A percentile compares a stretch with the other conserved stretches of the same genome.
Conservation (phyloP, 1,140 invertebrate species). For the Caligus rogercresseyi region DNA sequence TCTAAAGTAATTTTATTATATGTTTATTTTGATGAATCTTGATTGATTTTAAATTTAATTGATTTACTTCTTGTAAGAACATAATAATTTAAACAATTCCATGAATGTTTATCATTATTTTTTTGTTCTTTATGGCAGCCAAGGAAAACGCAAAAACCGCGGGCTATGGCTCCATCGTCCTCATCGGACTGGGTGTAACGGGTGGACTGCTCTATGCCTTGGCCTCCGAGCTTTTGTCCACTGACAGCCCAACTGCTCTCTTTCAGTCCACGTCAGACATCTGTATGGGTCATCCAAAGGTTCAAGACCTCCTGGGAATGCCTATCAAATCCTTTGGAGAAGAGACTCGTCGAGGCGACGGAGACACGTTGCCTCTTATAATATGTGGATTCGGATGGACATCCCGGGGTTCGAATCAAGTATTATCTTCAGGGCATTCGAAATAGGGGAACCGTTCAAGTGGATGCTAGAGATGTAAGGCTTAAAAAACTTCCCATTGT, state of each 20-base stretch:
- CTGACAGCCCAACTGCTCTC: constrained; percentile 60
- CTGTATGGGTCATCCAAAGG: constrained; percentile 45
- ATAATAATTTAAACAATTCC: too few species aligned
- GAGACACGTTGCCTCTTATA: constrained; percentile 31
- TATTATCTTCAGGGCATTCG: constrained; percentile 15
- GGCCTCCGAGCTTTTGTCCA: constrained; percentile 54
- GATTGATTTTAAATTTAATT: too few species aligned
- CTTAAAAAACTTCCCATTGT: too few species aligned
- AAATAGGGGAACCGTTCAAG: constrained; percentile 9
- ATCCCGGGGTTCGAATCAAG: constrained; percentile 5
- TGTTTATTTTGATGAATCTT: too few species aligned
- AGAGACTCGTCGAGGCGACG: constrained; percentile 56
- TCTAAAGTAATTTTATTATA: too few species aligned
- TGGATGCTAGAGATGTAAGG: constrained; percentile 17
- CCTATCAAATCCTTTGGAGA: constrained; percentile 75
- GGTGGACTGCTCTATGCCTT: constrained; percentile 6
- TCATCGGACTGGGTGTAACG: constrained; percentile 11
- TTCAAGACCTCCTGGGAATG: constrained; percentile 54
- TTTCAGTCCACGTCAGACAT: constrained; percentile 55
- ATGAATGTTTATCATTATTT: too few species aligned
- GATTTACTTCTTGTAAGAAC: too few species aligned
- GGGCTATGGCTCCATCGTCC: constrained; percentile 1
- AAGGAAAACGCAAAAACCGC: constrained; percentile 19
- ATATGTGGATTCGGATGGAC: constrained; percentile 10
- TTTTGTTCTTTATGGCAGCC: constrained; percentile 1